These are phyloP conservation scores for Aythya fuligula DNA, from an alignment of 2,797 vertebrate species.

Conservation along the genomic window DNA sequence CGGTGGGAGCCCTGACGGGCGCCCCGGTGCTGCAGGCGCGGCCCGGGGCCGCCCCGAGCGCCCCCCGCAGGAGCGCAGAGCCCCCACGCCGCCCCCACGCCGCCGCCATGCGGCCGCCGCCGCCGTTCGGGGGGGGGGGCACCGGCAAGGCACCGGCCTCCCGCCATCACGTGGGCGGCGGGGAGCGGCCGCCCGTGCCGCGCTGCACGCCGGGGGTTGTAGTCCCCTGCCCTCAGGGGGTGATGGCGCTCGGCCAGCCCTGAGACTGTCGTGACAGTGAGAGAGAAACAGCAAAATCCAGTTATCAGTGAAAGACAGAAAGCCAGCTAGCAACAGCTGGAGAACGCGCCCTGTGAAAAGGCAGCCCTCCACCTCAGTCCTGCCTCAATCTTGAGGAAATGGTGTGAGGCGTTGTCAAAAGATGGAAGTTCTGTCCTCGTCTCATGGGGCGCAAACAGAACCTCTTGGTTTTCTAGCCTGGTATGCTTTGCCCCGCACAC, in stretches of 20 bases:
- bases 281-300: no score
- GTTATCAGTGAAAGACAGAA: no score
- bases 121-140: neutral
- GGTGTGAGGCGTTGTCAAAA: neutral
- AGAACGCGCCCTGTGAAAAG: fast-evolving
- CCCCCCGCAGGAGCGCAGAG: neutral
- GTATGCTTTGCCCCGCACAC: fast-evolving
- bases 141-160: neutral
- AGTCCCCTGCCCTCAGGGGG: neutral
- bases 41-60: neutral
- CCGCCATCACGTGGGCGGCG: neutral
- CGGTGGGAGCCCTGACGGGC: neutral
- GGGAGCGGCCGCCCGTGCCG: neutral
- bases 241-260: no score
- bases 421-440: neutral
- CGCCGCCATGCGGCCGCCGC: neutral
- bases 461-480: neutral
- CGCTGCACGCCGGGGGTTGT: constrained; percentile 48
- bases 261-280: no score
- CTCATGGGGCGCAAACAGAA: neutral
- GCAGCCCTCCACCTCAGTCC: neutral
- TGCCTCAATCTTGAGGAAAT: fast-evolving
- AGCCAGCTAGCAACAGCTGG: fast-evolving
- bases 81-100: neutral
- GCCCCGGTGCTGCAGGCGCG: constrained; percentile 23